Evolutionary conservation across 2,113 vertebrate species (phyloP).

Genomic region (Stomatorhinus ivindoensis): DNA sequence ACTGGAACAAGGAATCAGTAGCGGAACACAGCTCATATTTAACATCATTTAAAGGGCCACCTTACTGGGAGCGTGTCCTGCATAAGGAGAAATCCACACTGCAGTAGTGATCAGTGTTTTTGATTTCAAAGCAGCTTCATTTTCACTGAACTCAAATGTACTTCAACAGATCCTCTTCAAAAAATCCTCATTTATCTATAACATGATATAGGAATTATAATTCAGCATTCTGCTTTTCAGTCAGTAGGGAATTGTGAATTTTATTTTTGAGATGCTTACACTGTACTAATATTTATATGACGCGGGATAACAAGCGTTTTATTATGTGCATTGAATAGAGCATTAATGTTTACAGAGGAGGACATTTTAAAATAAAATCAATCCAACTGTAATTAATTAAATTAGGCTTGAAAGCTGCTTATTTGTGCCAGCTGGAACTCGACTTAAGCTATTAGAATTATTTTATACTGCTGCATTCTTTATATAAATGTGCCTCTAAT

Average conservation of each 20-base stretch:
- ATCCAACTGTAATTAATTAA: not conserved
- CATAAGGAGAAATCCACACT: not conserved
- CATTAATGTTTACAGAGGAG: not conserved
- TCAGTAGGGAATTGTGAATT: not conserved
- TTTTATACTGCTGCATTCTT: not conserved
- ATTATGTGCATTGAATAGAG: not conserved
- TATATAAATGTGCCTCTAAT: slow-evolving; percentile 1
- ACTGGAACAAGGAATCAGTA: not conserved
- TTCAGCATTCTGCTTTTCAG: not conserved
- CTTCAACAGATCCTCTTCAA: no score
- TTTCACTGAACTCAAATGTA: not conserved
- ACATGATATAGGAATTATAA: not conserved
- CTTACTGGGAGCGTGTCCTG: not conserved
- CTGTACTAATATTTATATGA: slow-evolving; percentile 4
- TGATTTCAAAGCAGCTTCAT: not conserved
- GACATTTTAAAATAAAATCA: not conserved
- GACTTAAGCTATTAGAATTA: not conserved
- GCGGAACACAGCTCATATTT: not conserved
- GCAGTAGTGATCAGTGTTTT: not conserved
- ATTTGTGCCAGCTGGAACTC: not conserved
- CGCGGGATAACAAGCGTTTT: not conserved
- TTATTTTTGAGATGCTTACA: not conserved
- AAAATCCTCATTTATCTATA: not conserved
- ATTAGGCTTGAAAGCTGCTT: not conserved
- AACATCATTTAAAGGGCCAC: not conserved